Conservation (phyloP, 2,113 vertebrate species). For the Mirza zaza region DNA sequence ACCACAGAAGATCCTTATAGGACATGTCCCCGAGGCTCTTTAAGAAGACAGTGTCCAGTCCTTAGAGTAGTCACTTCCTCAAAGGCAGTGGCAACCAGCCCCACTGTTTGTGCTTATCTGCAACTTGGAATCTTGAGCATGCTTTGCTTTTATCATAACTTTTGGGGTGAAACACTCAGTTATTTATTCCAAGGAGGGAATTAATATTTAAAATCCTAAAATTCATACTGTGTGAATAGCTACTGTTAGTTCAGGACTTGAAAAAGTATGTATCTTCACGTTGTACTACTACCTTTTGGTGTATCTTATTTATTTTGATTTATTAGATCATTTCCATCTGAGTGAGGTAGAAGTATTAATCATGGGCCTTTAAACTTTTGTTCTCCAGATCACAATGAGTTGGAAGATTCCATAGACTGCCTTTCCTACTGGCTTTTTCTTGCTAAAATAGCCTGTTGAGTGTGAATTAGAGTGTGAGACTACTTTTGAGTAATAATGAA, state of each 20-base stretch:
- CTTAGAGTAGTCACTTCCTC: neutral
- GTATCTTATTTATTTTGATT: neutral
- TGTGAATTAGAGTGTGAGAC: neutral
- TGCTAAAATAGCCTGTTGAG: neutral
- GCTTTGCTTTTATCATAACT: neutral
- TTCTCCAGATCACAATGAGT: neutral
- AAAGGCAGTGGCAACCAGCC: neutral
- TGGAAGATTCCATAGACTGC: neutral
- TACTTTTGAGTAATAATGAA: neutral
- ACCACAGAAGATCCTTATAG: neutral
- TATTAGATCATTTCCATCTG: neutral
- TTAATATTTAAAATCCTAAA: slow-evolving; percentile 34
- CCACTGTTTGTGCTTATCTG: neutral
- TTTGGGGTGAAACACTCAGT: neutral
- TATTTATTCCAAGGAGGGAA: slow-evolving; percentile 8
- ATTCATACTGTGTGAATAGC: neutral
- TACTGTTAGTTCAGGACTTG: neutral
- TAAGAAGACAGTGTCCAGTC: neutral
- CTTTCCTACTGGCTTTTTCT: neutral
- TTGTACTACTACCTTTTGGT: neutral
- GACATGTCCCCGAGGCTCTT: neutral
- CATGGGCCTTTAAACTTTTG: neutral
- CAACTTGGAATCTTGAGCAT: neutral
- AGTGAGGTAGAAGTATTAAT: neutral
- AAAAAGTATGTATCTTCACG: neutral